Conservation (phyloP, 1,140 invertebrate genomes). For the Belonocnema kinseyi region DNA sequence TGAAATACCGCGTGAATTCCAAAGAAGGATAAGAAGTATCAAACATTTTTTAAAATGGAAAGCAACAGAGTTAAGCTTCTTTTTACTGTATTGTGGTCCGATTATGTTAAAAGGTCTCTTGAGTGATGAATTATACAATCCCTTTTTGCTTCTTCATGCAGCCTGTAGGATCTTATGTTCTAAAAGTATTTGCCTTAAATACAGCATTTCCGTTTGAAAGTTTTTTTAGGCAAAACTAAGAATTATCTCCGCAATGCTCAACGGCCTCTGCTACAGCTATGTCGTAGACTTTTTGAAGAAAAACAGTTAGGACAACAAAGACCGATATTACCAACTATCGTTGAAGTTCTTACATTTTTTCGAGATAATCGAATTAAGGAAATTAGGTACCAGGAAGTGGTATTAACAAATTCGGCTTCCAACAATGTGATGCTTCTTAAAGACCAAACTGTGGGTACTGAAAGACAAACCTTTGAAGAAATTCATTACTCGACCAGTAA, state of each 20-base stretch:
- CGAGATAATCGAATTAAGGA: not conserved
- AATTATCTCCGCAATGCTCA: slow-evolving; percentile 32
- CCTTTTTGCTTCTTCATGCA: slow-evolving; percentile 42
- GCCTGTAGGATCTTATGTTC: slow-evolving; percentile 35
- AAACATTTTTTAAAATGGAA: too few species aligned
- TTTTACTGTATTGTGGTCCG: too few species aligned
- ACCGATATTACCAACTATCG: slow-evolving; percentile 15
- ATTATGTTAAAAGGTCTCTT: slow-evolving; percentile 40
- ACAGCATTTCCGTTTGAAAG: slow-evolving; percentile 48
- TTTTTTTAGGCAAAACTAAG: slow-evolving; percentile 39
- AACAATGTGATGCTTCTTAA: slow-evolving; percentile 38
- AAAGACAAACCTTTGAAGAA: not conserved
- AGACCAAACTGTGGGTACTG: slow-evolving; percentile 12
- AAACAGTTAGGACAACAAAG: slow-evolving; percentile 20
- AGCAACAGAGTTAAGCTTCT: too few species aligned
- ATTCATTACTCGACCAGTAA: not conserved
- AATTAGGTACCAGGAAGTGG: slow-evolving; percentile 31
- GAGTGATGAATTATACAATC: slow-evolving; percentile 29
- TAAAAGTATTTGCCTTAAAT: not conserved
- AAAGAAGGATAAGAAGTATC: slow-evolving; percentile 35
- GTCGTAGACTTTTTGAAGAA: slow-evolving; percentile 36
- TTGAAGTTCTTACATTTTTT: slow-evolving; percentile 34
- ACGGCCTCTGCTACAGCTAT: slow-evolving; percentile 40
- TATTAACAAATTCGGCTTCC: slow-evolving; percentile 31
- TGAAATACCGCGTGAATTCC: slow-evolving; percentile 41